Evolutionary conservation across 2,888 invertebrate species (phyloP).

Genomic region (Mesochorus sp.): DNA sequence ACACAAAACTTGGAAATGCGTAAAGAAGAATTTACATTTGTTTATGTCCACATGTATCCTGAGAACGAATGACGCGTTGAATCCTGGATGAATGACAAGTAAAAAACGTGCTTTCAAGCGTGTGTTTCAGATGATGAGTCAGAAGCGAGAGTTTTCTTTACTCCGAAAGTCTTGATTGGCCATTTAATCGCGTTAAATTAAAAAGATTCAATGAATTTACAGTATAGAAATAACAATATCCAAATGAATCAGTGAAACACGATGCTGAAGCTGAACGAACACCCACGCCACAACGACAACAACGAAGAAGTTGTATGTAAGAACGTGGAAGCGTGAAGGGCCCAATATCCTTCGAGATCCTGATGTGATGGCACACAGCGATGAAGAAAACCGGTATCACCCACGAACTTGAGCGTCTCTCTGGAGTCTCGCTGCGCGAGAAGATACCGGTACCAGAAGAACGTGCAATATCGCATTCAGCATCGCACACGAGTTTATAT

Average conservation of each 20-base stretch:
- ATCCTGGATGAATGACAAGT: too few relatives aligned
- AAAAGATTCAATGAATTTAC: neutral
- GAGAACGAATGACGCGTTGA: neutral
- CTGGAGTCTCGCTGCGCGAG: constrained; percentile 26
- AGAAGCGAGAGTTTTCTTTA: too few relatives aligned
- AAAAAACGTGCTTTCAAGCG: too few relatives aligned
- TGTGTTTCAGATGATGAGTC: too few relatives aligned
- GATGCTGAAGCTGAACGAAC: constrained; percentile 5
- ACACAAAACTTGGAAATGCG: constrained; percentile 52
- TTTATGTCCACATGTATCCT: too few relatives aligned
- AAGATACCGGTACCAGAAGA: constrained; percentile 19
- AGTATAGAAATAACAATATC: neutral
- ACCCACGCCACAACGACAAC: constrained; percentile 21
- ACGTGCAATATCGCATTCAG: constrained; percentile 19
- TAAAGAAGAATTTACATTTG: constrained; percentile 13
- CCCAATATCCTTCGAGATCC: constrained; percentile 59
- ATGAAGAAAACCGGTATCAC: constrained; percentile 61
- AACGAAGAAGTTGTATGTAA: neutral
- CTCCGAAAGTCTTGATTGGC: too few relatives aligned
- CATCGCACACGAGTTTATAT: constrained; percentile 11
- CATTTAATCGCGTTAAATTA: neutral
- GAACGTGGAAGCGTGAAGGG: constrained; percentile 29
- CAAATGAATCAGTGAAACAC: neutral
- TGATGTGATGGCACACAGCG: constrained; percentile 50
- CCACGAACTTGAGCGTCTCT: constrained; percentile 49